Base-by-base conservation (phyloP, 2,113 vertebrate genomes). In the Candoia aspera region DNA sequence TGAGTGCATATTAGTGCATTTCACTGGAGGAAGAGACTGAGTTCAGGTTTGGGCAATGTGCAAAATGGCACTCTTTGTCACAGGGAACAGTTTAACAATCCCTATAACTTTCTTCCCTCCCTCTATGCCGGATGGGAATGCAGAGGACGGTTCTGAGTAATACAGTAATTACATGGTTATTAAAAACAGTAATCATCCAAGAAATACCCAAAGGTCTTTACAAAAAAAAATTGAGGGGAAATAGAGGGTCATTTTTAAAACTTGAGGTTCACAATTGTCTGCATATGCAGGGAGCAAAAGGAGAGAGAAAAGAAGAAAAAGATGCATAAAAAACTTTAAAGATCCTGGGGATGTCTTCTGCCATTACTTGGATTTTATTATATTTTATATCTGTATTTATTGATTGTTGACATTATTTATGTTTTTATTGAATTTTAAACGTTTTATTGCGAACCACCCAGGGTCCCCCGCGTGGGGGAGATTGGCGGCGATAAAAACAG, bases 111-210 rank as follows among this genome's bases (percentile, higher is more conserved):
- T 96, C 96, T 97, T 97, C 96, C 96, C 95, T 97, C 96, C 96
- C 97, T 97, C 95, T 95, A 94, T 96, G 96, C 95, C 94, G 96
- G 95, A 95, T 57, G 90, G 85, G 96, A 97, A 95, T 95, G 94
- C 95, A 96, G 95, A 96, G 97, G 96, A 98, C 93, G 96, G 96
- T 96, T 97, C 96, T 97, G 98, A 98, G 97, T 97, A 97, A 98
- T 98, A 96, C 29, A 94, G 96, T 98, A 97, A 98, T 98, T 98
- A 98, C 95, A 95, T 94, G 94, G 96, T 98, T 98, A 98, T 98
- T 98, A 98, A 98, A 98, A 98, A 97, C 97, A 98, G 97, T 97
- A 97, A 98, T 98, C 97, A 98, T 97, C 95, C 94, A 96, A 96
- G 95, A 97, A 98, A 97, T 97, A 97, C 97, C 96, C 96, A 94